Evolutionary conservation across 2,113 vertebrate species (phyloP), one percentile per base, ranked within the genome.

Genomic region (Empidonax alnorum): DNA sequence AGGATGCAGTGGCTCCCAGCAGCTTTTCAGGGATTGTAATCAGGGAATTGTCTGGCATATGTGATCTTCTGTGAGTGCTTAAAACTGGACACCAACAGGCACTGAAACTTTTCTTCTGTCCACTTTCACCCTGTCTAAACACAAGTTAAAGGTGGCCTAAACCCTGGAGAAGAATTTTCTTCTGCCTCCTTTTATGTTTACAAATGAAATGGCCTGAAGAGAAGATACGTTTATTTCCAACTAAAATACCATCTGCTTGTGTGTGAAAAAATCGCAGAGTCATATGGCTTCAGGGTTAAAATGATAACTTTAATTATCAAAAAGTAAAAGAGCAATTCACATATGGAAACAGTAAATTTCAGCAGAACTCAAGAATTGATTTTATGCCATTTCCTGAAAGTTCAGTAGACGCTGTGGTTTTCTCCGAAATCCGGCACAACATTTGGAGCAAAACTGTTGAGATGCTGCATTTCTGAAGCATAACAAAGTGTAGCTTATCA

Each of bases 301-400:
- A 85, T 21, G 67, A 25, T 16, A 20, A 49, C 78, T 72, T 89
- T 90, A 67, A 91, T 81, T 86, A 81, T 63, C 16, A 4, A n/a
- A 37, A 91, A 66, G n/a, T 30, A 95, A 96, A 94, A 96, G 73
- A 93, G 87, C 90, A 95, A 65, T 80, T 73, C 23, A 3, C 14
- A 5, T 55, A 93, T 50, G 81, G 67, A 90, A 78, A 82, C 10
- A 53, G 47, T 19, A 61, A 15, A 56, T 91, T 90, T 49, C 67
- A 90, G 47, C 44, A 86, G 31, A 88, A 27, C 44, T 81, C 76
- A 80, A 5, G 53, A 47, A 63, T 86, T 61, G 72, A 77, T 79
- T 76, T 52, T 63, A n/a, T 89, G 75, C 30, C n/a, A 13, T 44
- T 90, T 78, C 61, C 85, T 79, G 19, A 15, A 23, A 77, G 75